Percentiles rank a stretch among this genome's conserved stretches.
Evolutionary conservation across 1,140 invertebrate genomes (phyloP).

Genomic region (Dinoponera quadriceps): DNA sequence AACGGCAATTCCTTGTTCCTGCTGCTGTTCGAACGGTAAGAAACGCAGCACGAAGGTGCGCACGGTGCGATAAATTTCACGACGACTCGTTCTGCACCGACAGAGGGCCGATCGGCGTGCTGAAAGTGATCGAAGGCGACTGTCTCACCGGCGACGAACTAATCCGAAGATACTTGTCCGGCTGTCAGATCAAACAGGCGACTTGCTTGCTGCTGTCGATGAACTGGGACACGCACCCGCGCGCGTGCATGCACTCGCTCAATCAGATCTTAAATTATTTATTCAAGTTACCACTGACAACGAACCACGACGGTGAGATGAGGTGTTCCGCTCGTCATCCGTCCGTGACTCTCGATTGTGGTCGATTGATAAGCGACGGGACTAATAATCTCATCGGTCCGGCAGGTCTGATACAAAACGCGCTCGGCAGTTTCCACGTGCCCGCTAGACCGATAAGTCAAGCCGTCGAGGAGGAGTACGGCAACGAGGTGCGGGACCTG

Average conservation of each 20-base stretch:
- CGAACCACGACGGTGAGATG: conserved; percentile 87
- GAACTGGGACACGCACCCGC: conserved; percentile 91
- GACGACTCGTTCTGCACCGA: conserved; percentile 48
- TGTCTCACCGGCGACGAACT: conserved; percentile 87
- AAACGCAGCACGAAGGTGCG: not conserved
- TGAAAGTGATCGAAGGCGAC: conserved; percentile 84
- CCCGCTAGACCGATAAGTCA: conserved; percentile 88
- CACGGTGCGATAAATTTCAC: conserved; percentile 14
- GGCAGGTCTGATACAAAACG: conserved; percentile 88
- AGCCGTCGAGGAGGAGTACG: conserved; percentile 90
- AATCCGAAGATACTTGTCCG: conserved; percentile 89
- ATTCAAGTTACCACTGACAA: conserved; percentile 88
- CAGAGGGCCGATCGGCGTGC: conserved; percentile 85
- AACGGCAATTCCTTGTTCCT: conserved; percentile 86
- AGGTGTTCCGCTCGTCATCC: not conserved
- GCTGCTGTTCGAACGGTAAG: conserved; percentile 88
- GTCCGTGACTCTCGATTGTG: not conserved
- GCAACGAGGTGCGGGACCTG: conserved; percentile 90
- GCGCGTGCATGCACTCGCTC: conserved; percentile 89
- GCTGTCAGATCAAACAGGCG: conserved; percentile 89
- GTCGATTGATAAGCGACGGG: not conserved
- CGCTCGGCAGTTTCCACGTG: conserved; percentile 90
- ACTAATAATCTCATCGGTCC: not conserved
- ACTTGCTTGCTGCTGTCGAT: conserved; percentile 89
- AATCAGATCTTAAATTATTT: conserved; percentile 91